Conservation (phyloP, 2,113 vertebrate genomes). For the Eubucco bourcierii region DNA sequence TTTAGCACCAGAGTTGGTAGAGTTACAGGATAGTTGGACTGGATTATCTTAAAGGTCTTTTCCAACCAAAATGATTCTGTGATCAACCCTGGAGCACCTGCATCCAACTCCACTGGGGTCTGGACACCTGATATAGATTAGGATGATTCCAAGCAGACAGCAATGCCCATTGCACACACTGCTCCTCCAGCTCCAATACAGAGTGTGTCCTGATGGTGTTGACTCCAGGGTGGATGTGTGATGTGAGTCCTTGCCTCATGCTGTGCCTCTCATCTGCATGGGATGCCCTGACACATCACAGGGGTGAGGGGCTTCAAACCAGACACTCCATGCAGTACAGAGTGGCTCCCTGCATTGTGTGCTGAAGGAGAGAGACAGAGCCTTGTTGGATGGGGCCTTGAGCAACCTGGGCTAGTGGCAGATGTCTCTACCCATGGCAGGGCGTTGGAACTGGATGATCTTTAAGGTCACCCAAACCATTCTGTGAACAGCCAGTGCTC, state of each 20-base stretch:
- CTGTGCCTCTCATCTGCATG: background rate
- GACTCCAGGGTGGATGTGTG: background rate
- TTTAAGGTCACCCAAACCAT: too few species aligned
- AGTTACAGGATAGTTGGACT: too few species aligned
- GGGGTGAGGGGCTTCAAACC: background rate
- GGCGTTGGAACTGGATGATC: too few species aligned
- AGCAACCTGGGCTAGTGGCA: too few species aligned
- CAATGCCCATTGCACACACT: background rate
- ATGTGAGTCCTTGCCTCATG: background rate
- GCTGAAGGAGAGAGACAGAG: background rate
- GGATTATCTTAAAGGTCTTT: too few species aligned
- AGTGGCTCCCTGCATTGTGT: background rate
- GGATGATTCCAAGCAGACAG: background rate
- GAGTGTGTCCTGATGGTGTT: background rate
- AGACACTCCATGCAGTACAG: background rate
- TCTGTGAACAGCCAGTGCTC: background rate
- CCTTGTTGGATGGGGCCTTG: too few species aligned
- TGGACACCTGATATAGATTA: background rate
- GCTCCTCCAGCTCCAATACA: background rate
- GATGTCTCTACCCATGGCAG: too few species aligned
- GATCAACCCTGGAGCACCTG: accelerated
- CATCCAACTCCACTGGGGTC: accelerated
- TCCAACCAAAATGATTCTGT: background rate
- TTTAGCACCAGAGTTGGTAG: too few species aligned
- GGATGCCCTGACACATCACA: background rate